These are phyloP conservation scores for Oreochromis mossambicus DNA, from an alignment of 2,797 vertebrate genomes.

Conservation along the genomic window DNA sequence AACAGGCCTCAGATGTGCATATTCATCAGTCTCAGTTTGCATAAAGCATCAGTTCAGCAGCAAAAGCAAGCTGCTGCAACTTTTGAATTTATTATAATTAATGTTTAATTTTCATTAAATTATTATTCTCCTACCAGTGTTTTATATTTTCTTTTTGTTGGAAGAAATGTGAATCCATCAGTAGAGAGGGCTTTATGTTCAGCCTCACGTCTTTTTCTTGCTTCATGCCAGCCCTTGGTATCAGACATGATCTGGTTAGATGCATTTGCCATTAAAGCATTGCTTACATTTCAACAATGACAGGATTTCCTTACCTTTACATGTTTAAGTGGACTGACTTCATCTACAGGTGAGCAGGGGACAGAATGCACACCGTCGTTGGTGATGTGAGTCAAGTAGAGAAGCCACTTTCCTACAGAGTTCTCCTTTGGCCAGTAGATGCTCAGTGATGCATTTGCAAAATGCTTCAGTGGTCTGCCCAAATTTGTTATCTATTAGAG, in stretches of 20 bases:
- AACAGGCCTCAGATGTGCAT: background rate
- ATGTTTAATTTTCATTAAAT: background rate
- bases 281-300: background rate
- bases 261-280: background rate
- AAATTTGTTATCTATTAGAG: constrained; percentile 83
- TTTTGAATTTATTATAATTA: background rate
- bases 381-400: constrained; percentile 86
- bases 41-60: background rate
- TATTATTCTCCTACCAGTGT: constrained; percentile 76
- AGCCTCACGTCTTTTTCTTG: constrained; percentile 78
- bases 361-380: constrained; percentile 77
- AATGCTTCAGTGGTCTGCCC: constrained; percentile 85
- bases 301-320: constrained; percentile 39
- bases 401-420: constrained; percentile 82
- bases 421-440: constrained; percentile 90
- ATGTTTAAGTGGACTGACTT: constrained; percentile 73
- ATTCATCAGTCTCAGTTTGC: background rate
- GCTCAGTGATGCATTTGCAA: constrained; percentile 83
- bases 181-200: constrained; percentile 64
- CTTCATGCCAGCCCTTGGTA: constrained; percentile 32
- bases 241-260: background rate
- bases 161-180: constrained; percentile 72
- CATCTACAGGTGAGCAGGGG: constrained; percentile 76
- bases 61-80: background rate
- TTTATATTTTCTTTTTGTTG: constrained; percentile 81